These are phyloP conservation scores for Lytechinus variegatus DNA, from an alignment of 35 echinoderm and acorn worm species.

Conservation along the genomic window DNA sequence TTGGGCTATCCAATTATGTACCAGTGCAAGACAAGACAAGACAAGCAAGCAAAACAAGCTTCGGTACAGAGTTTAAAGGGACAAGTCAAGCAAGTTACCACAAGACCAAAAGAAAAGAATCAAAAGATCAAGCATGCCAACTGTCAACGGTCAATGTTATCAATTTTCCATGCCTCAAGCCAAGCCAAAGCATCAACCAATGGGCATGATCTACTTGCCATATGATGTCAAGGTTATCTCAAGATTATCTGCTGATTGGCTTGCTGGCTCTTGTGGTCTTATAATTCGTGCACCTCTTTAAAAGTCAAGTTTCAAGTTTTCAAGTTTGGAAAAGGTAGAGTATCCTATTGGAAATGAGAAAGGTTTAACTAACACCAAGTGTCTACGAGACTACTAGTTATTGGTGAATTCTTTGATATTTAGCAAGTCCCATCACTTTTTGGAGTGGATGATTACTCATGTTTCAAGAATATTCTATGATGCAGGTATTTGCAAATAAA, in stretches of 20 bases:
- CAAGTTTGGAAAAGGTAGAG: not conserved
- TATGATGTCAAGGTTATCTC: not conserved
- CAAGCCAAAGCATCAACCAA: not conserved
- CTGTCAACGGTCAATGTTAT: not conserved
- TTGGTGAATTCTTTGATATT: not conserved
- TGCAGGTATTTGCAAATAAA: not conserved
- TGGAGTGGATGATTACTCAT: not conserved
- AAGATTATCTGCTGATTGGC: not conserved
- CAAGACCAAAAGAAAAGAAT: constrained; percentile 20
- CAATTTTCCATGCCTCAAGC: not conserved
- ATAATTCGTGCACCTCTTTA: not conserved
- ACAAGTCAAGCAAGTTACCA: constrained; percentile 29
- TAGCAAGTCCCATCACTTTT: not conserved
- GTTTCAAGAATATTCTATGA: not conserved
- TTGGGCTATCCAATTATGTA: constrained; percentile 22
- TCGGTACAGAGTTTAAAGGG: constrained; percentile 24
- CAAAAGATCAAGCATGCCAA: constrained; percentile 1
- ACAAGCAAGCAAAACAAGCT: constrained; percentile 22
- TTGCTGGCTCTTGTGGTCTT: not conserved
- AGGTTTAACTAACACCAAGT: not conserved
- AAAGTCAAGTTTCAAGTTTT: constrained; percentile 7
- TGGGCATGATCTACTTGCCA: not conserved
- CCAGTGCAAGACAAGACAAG: constrained; percentile 1
- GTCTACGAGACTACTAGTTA: not conserved
- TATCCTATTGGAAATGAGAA: not conserved